Evolutionary conservation across 2,888 invertebrate species (phyloP).

Genomic region (Trissolcus japonicus): DNA sequence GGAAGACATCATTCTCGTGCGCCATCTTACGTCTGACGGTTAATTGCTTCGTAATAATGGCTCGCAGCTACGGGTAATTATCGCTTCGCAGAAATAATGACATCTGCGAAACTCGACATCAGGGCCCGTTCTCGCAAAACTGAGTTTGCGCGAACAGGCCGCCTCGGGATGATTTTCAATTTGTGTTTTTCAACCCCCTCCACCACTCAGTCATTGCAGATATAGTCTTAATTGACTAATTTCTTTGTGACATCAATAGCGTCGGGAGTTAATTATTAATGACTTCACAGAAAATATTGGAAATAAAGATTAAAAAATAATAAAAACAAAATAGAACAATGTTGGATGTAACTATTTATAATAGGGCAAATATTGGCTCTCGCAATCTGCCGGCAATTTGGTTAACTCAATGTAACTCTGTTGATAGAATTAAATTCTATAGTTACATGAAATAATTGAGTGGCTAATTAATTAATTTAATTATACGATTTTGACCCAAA

Average conservation of each 20-base stretch:
- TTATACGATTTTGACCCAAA: neutral
- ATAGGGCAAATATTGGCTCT: too few relatives aligned
- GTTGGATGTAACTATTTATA: too few relatives aligned
- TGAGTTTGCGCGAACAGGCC: neutral
- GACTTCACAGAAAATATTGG: neutral
- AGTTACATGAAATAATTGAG: too few relatives aligned
- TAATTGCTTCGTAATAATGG: conserved; percentile 42
- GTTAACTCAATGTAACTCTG: too few relatives aligned
- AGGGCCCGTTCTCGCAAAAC: conserved; percentile 13
- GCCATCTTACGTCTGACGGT: conserved; percentile 32
- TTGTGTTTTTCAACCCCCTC: conserved; percentile 8
- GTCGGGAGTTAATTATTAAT: conserved; percentile 16
- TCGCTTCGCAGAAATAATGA: conserved; percentile 32
- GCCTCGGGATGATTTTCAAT: conserved; percentile 13
- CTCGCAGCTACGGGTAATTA: conserved; percentile 35
- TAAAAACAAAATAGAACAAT: too few relatives aligned
- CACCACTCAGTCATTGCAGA: neutral
- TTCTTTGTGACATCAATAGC: conserved; percentile 13
- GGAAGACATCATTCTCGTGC: conserved; percentile 16
- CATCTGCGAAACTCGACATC: conserved; percentile 23
- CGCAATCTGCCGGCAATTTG: too few relatives aligned
- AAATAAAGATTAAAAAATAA: too few relatives aligned
- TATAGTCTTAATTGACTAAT: conserved; percentile 18
- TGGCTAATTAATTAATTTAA: neutral
- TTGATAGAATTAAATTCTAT: too few relatives aligned